Conservation (phyloP, 2,888 invertebrate genomes). For the Lepidocyrtinus sp. region DNA sequence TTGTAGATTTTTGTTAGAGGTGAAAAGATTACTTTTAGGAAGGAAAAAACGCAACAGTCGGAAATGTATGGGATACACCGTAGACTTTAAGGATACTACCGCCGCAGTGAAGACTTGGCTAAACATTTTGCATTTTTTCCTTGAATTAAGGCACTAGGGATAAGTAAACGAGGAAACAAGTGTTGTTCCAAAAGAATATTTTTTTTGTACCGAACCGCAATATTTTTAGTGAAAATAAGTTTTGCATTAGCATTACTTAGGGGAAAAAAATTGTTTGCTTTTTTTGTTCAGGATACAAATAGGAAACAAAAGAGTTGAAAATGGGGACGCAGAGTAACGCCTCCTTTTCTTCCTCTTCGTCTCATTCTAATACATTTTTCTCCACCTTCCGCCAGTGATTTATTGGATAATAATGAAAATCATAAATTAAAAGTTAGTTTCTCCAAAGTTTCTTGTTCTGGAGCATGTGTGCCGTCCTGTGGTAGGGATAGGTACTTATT, state of each 20-base stretch:
- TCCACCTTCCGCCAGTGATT: constrained; percentile 48
- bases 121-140: background rate
- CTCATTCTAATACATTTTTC: constrained; percentile 41
- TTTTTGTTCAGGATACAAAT: background rate
- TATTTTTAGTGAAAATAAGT: background rate
- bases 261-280: background rate
- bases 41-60: background rate
- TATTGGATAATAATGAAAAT: constrained; percentile 54
- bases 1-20: background rate
- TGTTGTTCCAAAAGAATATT: too few relatives aligned
- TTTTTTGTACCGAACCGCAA: background rate
- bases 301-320: background rate
- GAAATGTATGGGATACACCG: too few relatives aligned
- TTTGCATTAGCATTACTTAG: background rate
- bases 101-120: too few relatives aligned
- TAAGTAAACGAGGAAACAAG: background rate
- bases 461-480: constrained; percentile 11
- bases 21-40: background rate
- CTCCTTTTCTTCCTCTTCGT: background rate
- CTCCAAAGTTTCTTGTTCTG: constrained; percentile 15
- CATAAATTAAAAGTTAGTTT: constrained; percentile 48
- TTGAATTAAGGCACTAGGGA: background rate
- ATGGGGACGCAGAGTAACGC: background rate
- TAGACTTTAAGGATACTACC: too few relatives aligned
- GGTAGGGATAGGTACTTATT: constrained; percentile 21